phyloP scores from a whole-genome alignment of 2,797 vertebrate species.

The Malacoctenus gilli region DNA sequence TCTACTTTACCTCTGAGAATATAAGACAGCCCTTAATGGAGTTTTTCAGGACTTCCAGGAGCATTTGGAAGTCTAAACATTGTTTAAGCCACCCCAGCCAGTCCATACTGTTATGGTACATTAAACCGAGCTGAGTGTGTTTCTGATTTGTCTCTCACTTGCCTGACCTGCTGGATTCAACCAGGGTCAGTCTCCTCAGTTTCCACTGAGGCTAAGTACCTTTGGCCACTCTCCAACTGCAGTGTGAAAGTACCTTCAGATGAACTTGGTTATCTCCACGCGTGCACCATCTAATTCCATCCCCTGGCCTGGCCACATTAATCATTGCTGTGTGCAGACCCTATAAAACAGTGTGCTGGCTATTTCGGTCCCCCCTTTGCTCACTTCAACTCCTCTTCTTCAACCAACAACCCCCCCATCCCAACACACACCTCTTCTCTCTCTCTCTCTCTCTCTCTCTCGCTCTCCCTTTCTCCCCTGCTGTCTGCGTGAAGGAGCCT shows the following conservation, averaged over 20 bases:
- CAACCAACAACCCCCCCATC: slow-evolving; percentile 16
- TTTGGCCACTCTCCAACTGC: slow-evolving; percentile 71
- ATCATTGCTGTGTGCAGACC: slow-evolving; percentile 79
- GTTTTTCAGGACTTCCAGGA: background rate
- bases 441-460: slow-evolving; percentile 31
- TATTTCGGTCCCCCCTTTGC: slow-evolving; percentile 72
- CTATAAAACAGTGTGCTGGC: slow-evolving; percentile 78
- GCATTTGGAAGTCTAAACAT: slow-evolving; percentile 2
- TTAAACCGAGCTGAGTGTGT: slow-evolving; percentile 23
- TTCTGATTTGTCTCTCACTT: slow-evolving; percentile 41
- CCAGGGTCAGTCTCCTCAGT: slow-evolving; percentile 58
- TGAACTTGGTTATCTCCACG: slow-evolving; percentile 82
- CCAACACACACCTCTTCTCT: slow-evolving; percentile 9
- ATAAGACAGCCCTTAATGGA: background rate
- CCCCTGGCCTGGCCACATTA: slow-evolving; percentile 75
- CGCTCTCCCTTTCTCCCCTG: slow-evolving; percentile 35
- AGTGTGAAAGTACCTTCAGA: slow-evolving; percentile 82
- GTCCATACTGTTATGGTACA: slow-evolving; percentile 25
- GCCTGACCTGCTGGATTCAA: slow-evolving; percentile 45
- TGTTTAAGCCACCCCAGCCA: slow-evolving; percentile 2
- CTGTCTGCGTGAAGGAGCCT: slow-evolving; percentile 86
- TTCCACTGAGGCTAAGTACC: slow-evolving; percentile 69
- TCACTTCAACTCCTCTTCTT: slow-evolving; percentile 64
- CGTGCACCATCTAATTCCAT: slow-evolving; percentile 77
- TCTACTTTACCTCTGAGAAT: background rate